These are phyloP conservation scores for Morbakka virulenta DNA, from an alignment of 30 jellyfish, hydroid and myxozoan species.

Conservation along the genomic window DNA sequence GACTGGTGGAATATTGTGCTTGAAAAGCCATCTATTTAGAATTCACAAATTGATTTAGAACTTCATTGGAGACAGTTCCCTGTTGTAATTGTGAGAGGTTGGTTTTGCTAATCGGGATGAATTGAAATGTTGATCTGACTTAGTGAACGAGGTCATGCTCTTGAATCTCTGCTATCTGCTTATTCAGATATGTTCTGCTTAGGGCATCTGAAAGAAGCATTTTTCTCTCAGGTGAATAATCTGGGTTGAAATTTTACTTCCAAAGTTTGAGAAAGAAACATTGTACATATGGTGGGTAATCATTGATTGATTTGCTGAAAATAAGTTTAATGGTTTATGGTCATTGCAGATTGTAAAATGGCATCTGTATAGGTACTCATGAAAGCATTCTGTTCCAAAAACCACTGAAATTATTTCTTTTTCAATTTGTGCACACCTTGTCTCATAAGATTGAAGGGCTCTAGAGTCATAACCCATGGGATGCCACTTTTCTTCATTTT, in stretches of 20 bases:
- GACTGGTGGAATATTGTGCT: conserved; percentile 8
- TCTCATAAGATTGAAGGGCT: conserved; percentile 31
- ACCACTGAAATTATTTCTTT: conserved; percentile 41
- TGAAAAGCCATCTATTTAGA: conserved; percentile 37
- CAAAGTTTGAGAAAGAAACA: conserved; percentile 52
- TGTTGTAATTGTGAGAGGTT: conserved; percentile 19
- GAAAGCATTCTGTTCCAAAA: conserved; percentile 42
- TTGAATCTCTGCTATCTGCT: conserved; percentile 47
- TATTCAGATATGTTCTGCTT: conserved; percentile 48
- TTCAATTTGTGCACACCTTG: conserved; percentile 42
- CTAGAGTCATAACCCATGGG: conserved; percentile 41
- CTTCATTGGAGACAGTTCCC: conserved; percentile 22
- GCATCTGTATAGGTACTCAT: conserved; percentile 39
- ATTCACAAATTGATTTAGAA: conserved; percentile 1
- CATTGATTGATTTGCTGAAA: conserved; percentile 53
- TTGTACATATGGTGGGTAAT: conserved; percentile 51
- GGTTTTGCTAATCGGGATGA: no score
- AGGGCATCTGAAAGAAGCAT: conserved; percentile 69
- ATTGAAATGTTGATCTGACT: background rate
- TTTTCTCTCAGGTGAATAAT: conserved; percentile 55
- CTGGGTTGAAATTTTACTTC: conserved; percentile 45
- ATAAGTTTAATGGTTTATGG: conserved; percentile 52
- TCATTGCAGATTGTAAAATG: conserved; percentile 52
- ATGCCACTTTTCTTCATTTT: conserved; percentile 25
- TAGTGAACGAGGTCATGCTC: conserved; percentile 50